Evolutionary conservation across 2,797 vertebrate genomes (phyloP).

Genomic region (Scomberomorus guttatus): DNA sequence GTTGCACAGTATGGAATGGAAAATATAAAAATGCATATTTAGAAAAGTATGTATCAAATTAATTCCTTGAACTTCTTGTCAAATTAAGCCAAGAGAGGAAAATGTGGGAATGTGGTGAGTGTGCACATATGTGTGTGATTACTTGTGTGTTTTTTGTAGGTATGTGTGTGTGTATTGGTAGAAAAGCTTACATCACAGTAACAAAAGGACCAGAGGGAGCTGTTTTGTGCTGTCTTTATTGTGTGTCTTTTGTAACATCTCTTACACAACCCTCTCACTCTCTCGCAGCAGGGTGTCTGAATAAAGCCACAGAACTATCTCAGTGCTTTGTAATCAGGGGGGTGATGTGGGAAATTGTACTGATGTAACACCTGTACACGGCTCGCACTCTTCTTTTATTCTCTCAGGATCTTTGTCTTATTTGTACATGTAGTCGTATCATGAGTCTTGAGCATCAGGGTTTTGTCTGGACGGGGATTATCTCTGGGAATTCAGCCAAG

Average conservation of each 20-base stretch:
- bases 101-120: too few relatives aligned
- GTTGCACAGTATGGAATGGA: not conserved
- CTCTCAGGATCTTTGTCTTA: not conserved
- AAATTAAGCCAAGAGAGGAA: not conserved
- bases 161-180: not conserved
- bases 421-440: not conserved
- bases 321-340: constrained; percentile 21
- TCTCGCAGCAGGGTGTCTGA: constrained; percentile 22
- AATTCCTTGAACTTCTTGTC: not conserved
- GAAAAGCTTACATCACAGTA: constrained; percentile 46
- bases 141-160: not conserved
- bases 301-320: constrained; percentile 20
- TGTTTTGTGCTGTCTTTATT: constrained; percentile 38
- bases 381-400: not conserved
- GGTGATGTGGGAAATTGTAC: constrained; percentile 14
- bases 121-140: not conserved
- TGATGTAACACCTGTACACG: constrained; percentile 37
- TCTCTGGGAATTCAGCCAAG: not conserved
- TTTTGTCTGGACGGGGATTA: not conserved
- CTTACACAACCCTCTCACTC: constrained; percentile 43
- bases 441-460: not conserved
- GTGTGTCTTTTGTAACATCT: constrained; percentile 52
- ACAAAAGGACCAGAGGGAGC: constrained; percentile 30
- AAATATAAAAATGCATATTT: not conserved
- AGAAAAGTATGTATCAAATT: not conserved